Evolutionary conservation across 2,113 vertebrate genomes (phyloP), one percentile per base, ranked within the genome.

Genomic region (Excalfactoria chinensis): DNA sequence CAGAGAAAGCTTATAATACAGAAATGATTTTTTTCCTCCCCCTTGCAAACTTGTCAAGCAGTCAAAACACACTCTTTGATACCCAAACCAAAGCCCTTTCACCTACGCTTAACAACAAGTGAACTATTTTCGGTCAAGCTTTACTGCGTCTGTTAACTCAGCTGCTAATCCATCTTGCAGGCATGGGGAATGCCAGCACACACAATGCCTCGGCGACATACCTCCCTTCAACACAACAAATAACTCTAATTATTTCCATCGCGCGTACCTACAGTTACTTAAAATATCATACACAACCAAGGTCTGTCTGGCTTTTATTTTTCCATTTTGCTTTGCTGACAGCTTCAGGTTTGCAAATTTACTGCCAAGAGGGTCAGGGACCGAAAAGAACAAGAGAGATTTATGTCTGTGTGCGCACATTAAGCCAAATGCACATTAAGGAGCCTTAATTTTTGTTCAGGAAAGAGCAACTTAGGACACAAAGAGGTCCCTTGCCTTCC

Each of bases 181-280:
- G 88, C 86, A 8, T 0, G 12, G 2, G 75, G 84, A 95, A 89
- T 0, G 21, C 78, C 69, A 68, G 83, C 2, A 9, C 78, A 72
- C 82, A 96, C 91, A 93, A 91, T 95, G 80, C 74, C 88, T 94
- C 94, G 69, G 37, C 58, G 67, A 95, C 84, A 89, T 78, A 89
- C 67, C 90, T 96, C 78, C 89, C 85, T 86, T 79, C 95, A 75
- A 75, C 93, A 90, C 92, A 94, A 96, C 93, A 96, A 96, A 94
- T 86, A 94, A 94, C 90, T 92, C 78, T 93, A 93, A 96, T 96
- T 91, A 96, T 96, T 97, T 96, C 95, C 93, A 88, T 56, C 55
- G 87, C 1, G 4, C 0, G 26, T 67, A 96, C 94, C 93, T 95
- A 92, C 69, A 13, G 84, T 93, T 91, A 80, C 92, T 95, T 93